phyloP scores from a whole-genome alignment of 2,113 vertebrate species.

The Carassius carassius region DNA sequence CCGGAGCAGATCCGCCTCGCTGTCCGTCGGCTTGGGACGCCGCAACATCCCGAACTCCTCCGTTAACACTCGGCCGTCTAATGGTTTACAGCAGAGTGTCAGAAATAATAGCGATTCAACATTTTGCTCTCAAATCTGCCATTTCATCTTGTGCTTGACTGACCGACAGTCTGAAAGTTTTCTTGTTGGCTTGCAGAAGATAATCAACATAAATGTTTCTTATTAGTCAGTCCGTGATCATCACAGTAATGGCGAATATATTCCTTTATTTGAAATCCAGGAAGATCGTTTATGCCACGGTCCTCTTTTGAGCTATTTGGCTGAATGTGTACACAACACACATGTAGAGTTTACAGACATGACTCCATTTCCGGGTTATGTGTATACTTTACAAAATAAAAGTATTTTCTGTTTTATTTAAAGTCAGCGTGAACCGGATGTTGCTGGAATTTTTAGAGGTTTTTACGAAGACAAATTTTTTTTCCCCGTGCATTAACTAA shows the following conservation, averaged over 20 bases:
- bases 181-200: background rate
- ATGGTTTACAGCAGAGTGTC: background rate
- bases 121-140: background rate
- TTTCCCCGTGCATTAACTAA: too few relatives aligned
- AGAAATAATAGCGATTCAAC: background rate
- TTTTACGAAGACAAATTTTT: too few relatives aligned
- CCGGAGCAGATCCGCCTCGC: conserved; percentile 86
- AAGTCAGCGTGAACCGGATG: too few relatives aligned
- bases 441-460: too few relatives aligned
- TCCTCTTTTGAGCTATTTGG: background rate
- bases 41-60: conserved; percentile 78
- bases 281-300: background rate
- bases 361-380: background rate
- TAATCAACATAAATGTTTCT: background rate
- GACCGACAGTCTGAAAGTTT: background rate
- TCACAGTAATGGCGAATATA: background rate
- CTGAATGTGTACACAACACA: background rate
- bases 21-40: conserved; percentile 89
- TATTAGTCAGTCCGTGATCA: background rate
- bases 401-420: background rate
- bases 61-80: background rate
- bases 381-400: conserved; percentile 15
- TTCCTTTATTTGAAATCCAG: background rate
- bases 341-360: background rate
- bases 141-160: background rate